phyloP scores from a whole-genome alignment of 2,888 invertebrate genomes.

The Amphimallon solstitiale region DNA sequence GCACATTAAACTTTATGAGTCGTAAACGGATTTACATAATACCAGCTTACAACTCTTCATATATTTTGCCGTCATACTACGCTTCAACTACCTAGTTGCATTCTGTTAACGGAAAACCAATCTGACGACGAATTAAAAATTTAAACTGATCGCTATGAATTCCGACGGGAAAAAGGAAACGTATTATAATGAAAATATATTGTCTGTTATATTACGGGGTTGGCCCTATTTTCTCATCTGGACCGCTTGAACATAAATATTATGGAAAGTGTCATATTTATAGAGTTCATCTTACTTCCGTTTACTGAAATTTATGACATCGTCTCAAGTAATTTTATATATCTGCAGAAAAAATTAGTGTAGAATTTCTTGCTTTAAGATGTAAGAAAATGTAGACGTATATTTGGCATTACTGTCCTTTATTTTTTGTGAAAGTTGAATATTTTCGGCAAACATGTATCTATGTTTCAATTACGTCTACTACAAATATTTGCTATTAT shows the following conservation, averaged over 20 bases:
- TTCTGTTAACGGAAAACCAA: conserved; percentile 14
- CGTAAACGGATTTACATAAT: conserved; percentile 51
- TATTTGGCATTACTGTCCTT: too few species aligned
- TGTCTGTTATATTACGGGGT: conserved; percentile 21
- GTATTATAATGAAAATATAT: conserved; percentile 35
- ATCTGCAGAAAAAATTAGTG: conserved; percentile 15
- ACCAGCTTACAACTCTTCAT: conserved; percentile 21
- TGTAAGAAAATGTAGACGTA: too few species aligned
- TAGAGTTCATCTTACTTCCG: conserved; percentile 40
- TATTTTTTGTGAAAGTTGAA: too few species aligned
- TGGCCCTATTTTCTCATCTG: conserved; percentile 36
- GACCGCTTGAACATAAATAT: conserved; percentile 33
- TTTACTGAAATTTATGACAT: conserved; percentile 35
- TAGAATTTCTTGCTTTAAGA: not conserved
- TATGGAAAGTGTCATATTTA: conserved; percentile 39
- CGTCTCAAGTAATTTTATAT: conserved; percentile 37
- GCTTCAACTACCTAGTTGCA: not conserved
- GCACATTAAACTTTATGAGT: conserved; percentile 55
- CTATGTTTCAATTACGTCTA: too few species aligned
- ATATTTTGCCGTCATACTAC: conserved; percentile 8
- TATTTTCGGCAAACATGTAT: too few species aligned
- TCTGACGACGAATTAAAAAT: conserved; percentile 22
- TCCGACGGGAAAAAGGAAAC: not conserved
- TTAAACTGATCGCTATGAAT: conserved; percentile 3
- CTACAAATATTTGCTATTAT: too few species aligned